Evolutionary conservation across 2,888 invertebrate genomes (phyloP), one percentile per base, ranked within the genome.

Genomic region (Psylliodes chrysocephalus): DNA sequence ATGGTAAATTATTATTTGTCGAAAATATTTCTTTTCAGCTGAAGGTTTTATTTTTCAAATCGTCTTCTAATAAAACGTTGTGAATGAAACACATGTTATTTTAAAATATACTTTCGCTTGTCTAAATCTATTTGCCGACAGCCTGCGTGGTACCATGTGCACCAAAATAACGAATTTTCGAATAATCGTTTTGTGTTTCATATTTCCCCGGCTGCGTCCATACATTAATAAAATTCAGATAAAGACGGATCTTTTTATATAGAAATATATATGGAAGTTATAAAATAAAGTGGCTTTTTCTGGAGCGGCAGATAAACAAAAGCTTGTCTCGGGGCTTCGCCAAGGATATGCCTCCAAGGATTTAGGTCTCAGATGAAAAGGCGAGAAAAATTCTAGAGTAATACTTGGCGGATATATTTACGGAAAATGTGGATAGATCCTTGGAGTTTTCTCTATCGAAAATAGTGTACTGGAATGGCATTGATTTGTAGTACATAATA

Each of bases 201-300:
- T 49, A 49, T 49, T 49, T 28, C 22, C 15, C 25, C 14, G 25
- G 30, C 10, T 28, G 28, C 54, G 35, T 17, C 17, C 42, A 17
- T 54, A 42, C 42, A 53, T 60, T 60, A 46, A 54, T 46, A 54
- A 54, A 53, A 60, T 60, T 54, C 60, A 57, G 56, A 55, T 52
- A 51, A 49, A 56, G 44, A 63, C 51, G 56, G 47, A 42, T 56
- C 28, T 52, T 44, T 57, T 61, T 57, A 44, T 64, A 64, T 15
- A 42, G 47, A 52, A 52, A 59, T 47, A 63, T 47, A 63, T 59
- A 59, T 59, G 38, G 42, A 62, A 61, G 59, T 56, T 62, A 60
- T 62, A 59, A 66, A 66, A 62, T 66, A 66, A 62, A 62, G 59
- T 66, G 62, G 57, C 46, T 59, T 59, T 66, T 60, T 66, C 62